Evolutionary conservation across 2,888 invertebrate genomes (phyloP), one percentile per base, ranked within the genome.

Genomic region (Ennomos erosarius): DNA sequence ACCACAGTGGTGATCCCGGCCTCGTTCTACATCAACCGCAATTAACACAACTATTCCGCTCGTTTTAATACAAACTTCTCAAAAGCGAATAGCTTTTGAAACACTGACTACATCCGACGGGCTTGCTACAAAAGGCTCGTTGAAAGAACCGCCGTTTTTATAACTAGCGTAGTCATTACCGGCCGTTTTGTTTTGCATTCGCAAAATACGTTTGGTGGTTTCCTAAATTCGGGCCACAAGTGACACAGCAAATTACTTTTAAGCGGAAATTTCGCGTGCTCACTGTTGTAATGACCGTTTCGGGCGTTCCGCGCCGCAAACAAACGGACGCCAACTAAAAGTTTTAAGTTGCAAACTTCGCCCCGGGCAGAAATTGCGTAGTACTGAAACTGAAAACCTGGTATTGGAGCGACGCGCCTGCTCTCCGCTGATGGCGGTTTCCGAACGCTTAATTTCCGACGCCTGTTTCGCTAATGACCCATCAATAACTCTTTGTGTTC

Each of bases 171-270:
- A 71, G 84, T 84, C 85, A 88, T 84, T 83, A 81, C 79, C 74
- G 72, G 69, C 67, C 81, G 81, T 82, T 87, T 82, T 81, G 85
- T 82, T 85, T 81, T 78, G 79, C 85, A 83, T 87, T 85, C 78
- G 82, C 71, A 80, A 84, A 86, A 85, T 82, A 82, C 81, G 73
- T 64, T 67, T 44, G 57, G 71, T 71, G 70, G 70, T 76, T 75
- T 59, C 67, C 69, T 67, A 73, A 79, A 80, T 78, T 78, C 74
- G 65, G 73, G 64, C 70, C 75, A 72, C 74, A 71, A 78, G 86
- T 88, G 88, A 89, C 85, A 81, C 78, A 81, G 85, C 87, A 86
- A 88, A 88, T 89, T 88, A 89, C 87, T 89, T 88, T 84, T 75
- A 73, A 77, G 73, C 75, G 74, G 73, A 75, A 71, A 71, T 68